Evolutionary conservation across 2,113 vertebrate species (phyloP), one percentile per base, ranked within the genome.

Genomic region (Plotosus lineatus): DNA sequence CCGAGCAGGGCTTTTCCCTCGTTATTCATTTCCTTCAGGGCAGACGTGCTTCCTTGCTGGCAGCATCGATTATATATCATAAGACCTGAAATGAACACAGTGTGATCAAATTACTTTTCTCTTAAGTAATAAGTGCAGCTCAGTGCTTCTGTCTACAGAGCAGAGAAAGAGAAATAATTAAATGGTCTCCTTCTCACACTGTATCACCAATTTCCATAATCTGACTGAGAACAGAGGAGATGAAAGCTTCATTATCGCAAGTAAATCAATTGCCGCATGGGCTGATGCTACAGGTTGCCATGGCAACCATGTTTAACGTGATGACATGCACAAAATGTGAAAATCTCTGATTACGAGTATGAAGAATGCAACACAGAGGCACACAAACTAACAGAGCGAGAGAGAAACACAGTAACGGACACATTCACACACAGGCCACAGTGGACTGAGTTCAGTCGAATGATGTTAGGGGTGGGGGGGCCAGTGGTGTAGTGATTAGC

Each of bases 211-310:
- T 50, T 53, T 26, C 21, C 53, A 61, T 31, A 26, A 51, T 78
- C 19, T 53, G 48, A 33, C 36, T 4, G 40, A 38, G n/a, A 75
- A 12, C 56, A 14, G 46, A 44, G 46, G 33, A 46, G 21, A 44
- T 58, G 55, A 14, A 69, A 76, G 68, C 79, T 85, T 80, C 15
- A 72, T 72, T 72, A 58, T 17, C 42, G 44, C 15, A 5, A 48
- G 28, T 61, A 55, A 80, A 60, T 61, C 44, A 2, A 38, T 15
- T 4, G 42, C 1, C 19, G 38, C 5, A 14, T 0, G 38, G 26
- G 17, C 40, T 72, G 66, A 10, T 5, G 3, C 21, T 28, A 48
- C 6, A 26, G 40, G 53, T 80, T 38, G 19, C 28, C 28, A 38
- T 73, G 66, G 55, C 9, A 21, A 73, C 68, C 7, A 55, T 11